Base-by-base conservation (phyloP, 2,797 vertebrate genomes). In the Rhinatrema bivittatum region DNA sequence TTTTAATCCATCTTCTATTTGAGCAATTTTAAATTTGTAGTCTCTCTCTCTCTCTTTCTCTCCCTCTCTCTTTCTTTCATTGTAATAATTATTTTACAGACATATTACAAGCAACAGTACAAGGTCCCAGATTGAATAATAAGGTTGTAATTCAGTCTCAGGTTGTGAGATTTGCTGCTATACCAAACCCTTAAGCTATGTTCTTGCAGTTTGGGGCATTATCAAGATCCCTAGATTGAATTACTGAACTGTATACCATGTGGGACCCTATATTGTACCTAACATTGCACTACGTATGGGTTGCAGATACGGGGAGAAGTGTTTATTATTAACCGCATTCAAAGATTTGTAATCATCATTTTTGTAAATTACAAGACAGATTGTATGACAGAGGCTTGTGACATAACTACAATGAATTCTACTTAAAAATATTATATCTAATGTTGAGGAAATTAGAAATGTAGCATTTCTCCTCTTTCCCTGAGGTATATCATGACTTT, bases 181-280 rank as follows among this genome's bases (percentile, higher is more conserved):
- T 68, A 72, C 62, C 40, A 70, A 79, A 82, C 72, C 83, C 81
- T 82, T 81, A 81, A 86, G 82, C 83, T 74, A 85, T 84, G 70
- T 77, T 84, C 74, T 69, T 74, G 59, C 70, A 82, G 76, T 75
- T 68, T 75, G 74, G 79, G 77, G 78, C 76, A 80, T 86, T 78
- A 82, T 65, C 63, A 66, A 65, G 71, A 79, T 78, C 62, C 62
- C 68, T 73, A 72, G 50, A 80, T 79, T 84, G 82, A 85, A 86
- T 86, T 86, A 82, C 81, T 73, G 76, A 70, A 72, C 74, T 74
- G 64, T 74, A 79, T 80, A 76, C 65, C 81, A 84, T 78, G 69
- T 79, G 80, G 73, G 79, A 82, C 71, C 78, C 39, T 3, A 63
- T 53, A 70, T 57, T 70, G 72, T 85, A 82, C 78, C 84, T 85